Evolutionary conservation across 2,888 invertebrate species (phyloP).

Genomic region (Blastobasis lacticolella): DNA sequence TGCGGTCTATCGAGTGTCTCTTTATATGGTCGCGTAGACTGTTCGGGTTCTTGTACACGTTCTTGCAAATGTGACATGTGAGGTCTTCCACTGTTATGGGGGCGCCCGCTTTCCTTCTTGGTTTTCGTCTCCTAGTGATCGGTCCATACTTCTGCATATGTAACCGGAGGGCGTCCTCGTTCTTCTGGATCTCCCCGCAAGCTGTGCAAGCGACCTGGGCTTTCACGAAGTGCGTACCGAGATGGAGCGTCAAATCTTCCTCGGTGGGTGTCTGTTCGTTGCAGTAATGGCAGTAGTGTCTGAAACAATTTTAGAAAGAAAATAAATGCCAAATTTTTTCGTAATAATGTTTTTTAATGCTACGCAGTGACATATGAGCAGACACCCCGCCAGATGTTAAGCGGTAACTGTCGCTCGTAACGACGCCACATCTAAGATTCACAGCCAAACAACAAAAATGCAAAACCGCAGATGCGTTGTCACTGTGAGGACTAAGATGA

Average conservation of each 20-base stretch:
- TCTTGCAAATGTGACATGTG: slow-evolving; percentile 11
- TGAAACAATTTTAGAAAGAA: slow-evolving; percentile 12
- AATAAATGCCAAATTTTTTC: too few relatives aligned
- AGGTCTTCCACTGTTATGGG: slow-evolving; percentile 8
- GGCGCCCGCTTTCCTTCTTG: slow-evolving; percentile 3
- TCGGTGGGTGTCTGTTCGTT: neutral
- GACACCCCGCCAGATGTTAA: too few relatives aligned
- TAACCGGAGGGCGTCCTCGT: neutral
- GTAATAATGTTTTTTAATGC: too few relatives aligned
- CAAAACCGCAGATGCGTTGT: too few relatives aligned
- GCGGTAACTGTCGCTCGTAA: too few relatives aligned
- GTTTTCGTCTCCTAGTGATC: slow-evolving; percentile 3
- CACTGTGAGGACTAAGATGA: too few relatives aligned
- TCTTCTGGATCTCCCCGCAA: slow-evolving; percentile 6
- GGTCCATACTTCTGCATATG: neutral
- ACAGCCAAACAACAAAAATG: too few relatives aligned
- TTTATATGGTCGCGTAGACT: slow-evolving; percentile 69
- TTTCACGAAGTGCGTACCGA: slow-evolving; percentile 3
- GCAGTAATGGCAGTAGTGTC: slow-evolving; percentile 22
- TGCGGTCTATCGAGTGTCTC: slow-evolving; percentile 67
- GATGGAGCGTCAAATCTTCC: slow-evolving; percentile 1
- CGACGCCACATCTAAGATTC: too few relatives aligned
- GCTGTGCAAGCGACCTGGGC: slow-evolving; percentile 1
- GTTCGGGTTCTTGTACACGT: slow-evolving; percentile 8
- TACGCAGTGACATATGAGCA: too few relatives aligned